phyloP scores from a whole-genome alignment of 1,140 invertebrate species.

The Drosophila nasuta region DNA sequence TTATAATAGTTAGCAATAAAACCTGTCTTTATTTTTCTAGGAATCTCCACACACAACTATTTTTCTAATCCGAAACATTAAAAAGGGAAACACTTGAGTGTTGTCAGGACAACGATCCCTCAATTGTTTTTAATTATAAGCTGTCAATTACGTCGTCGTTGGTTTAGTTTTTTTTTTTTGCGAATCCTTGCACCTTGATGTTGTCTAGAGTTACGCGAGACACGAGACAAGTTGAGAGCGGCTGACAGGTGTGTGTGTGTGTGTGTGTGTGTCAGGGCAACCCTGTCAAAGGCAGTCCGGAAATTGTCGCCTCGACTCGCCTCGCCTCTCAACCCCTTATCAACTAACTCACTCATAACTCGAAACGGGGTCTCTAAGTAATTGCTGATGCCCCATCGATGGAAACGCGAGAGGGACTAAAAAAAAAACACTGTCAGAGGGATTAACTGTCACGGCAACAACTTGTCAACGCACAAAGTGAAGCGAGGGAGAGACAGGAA shows the following conservation, averaged over 20 bases:
- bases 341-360: conserved; percentile 29
- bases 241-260: background rate
- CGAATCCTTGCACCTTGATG: conserved; percentile 21
- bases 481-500: background rate
- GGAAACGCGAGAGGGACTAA: conserved; percentile 7
- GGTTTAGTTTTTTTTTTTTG: background rate
- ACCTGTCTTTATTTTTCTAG: too few relatives aligned
- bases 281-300: conserved; percentile 17
- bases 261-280: background rate
- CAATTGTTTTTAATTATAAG: conserved; percentile 31
- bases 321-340: conserved; percentile 18
- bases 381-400: conserved; percentile 40
- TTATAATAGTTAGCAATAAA: too few relatives aligned
- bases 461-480: conserved; percentile 12
- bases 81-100: background rate
- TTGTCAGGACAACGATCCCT: background rate
- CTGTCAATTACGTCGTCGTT: conserved; percentile 21
- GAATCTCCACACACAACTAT: background rate
- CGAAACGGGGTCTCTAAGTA: conserved; percentile 24
- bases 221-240: background rate
- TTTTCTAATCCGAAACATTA: background rate
- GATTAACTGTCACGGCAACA: conserved; percentile 71
- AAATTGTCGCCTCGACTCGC: conserved; percentile 27
- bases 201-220: conserved; percentile 33
- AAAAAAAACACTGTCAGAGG: conserved; percentile 25